Evolutionary conservation across 2,113 vertebrate genomes (phyloP).

Genomic region (Callorhinus ursinus): DNA sequence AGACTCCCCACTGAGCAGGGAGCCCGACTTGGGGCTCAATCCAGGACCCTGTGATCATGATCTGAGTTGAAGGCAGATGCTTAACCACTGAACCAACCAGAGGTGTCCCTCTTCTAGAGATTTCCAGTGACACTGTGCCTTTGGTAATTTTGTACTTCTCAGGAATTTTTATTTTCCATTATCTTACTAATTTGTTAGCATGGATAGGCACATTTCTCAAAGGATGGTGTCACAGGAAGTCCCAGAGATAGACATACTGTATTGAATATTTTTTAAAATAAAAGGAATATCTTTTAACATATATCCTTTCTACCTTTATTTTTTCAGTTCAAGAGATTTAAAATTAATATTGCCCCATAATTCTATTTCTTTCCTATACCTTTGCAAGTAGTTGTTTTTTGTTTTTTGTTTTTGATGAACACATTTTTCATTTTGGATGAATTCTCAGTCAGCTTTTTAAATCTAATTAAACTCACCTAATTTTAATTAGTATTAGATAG

Average conservation of each 20-base stretch:
- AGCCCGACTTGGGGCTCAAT: not conserved
- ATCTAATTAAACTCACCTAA: slow-evolving; percentile 62
- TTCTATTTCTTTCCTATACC: slow-evolving; percentile 9
- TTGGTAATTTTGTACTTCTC: slow-evolving; percentile 39
- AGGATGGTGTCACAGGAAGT: not conserved
- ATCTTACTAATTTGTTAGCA: not conserved
- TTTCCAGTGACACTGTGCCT: not conserved
- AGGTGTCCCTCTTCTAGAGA: not conserved
- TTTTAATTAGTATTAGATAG: slow-evolving; percentile 40
- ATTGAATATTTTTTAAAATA: not conserved
- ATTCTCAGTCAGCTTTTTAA: slow-evolving; percentile 55
- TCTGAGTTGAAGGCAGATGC: not conserved
- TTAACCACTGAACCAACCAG: not conserved
- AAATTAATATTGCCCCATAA: slow-evolving; percentile 43
- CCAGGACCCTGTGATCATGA: not conserved
- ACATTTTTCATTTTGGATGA: slow-evolving; percentile 52
- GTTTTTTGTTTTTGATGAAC: not conserved
- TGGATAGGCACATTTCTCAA: slow-evolving; percentile 7
- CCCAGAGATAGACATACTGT: not conserved
- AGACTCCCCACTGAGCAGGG: not conserved
- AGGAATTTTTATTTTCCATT: slow-evolving; percentile 35
- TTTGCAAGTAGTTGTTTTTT: slow-evolving; percentile 46
- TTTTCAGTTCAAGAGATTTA: slow-evolving; percentile 51
- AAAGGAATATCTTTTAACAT: not conserved
- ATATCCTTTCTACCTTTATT: slow-evolving; percentile 36